Percentiles rank a stretch among this genome's conserved stretches.
Conservation (phyloP, 2,797 vertebrate genomes). For the Tragelaphus eurycerus region DNA sequence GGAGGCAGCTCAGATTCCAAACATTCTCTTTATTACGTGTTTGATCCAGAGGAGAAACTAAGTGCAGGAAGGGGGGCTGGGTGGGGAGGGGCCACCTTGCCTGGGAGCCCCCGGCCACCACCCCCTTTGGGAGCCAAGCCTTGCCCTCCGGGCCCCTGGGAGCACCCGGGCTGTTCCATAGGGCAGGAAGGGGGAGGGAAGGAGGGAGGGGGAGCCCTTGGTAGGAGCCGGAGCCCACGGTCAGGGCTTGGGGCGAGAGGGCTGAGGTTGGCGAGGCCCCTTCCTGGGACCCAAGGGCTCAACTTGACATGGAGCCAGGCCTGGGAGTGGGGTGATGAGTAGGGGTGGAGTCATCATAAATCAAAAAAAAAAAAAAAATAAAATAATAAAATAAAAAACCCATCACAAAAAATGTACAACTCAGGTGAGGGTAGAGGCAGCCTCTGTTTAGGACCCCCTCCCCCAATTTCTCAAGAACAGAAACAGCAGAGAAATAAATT, state of each 20-base stretch:
- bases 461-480: constrained; percentile 74
- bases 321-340: constrained; percentile 50
- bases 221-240: constrained; percentile 53
- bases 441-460: constrained; percentile 51
- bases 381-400: constrained; percentile 78
- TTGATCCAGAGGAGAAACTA: constrained; percentile 78
- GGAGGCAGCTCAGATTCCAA: constrained; percentile 66
- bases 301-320: constrained; percentile 48
- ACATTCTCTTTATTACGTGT: constrained; percentile 77
- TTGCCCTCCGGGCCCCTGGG: constrained; percentile 67
- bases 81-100: constrained; percentile 67
- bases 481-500: constrained; percentile 81
- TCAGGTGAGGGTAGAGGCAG: constrained; percentile 64
- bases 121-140: constrained; percentile 67
- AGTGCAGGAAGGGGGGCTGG: constrained; percentile 60
- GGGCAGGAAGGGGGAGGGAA: constrained; percentile 34
- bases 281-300: constrained; percentile 69
- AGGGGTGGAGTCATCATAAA: constrained; percentile 64
- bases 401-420: constrained; percentile 81
- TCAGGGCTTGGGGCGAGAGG: constrained; percentile 47
- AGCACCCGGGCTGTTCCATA: constrained; percentile 73
- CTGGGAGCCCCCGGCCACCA: constrained; percentile 55
- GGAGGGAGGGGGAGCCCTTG: constrained; percentile 68
- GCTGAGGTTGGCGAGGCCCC: constrained; percentile 68
- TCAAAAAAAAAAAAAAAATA: constrained; percentile 64